A percentile compares a stretch with the other conserved stretches of the same genome.
These are phyloP conservation scores for Epizoanthus stellaris DNA, from an alignment of 92 coral and sea anemone genomes.

Conservation along the genomic window DNA sequence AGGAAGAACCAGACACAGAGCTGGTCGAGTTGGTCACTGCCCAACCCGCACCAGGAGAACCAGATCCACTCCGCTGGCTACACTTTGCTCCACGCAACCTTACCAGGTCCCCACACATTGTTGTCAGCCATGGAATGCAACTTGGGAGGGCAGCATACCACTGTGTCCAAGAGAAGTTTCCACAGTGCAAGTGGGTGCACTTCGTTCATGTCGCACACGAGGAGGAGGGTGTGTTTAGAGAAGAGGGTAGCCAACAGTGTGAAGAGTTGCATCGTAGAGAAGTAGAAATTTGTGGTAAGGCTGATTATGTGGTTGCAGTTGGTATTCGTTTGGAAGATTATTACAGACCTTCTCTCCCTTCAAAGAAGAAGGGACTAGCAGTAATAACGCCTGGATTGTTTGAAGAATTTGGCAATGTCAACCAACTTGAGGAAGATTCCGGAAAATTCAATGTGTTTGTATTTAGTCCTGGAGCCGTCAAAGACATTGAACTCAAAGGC, in stretches of 20 bases:
- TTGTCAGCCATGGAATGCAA: conserved; percentile 7
- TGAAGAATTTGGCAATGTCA: neutral
- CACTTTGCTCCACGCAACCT: neutral
- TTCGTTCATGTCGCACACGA: conserved; percentile 16
- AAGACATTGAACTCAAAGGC: conserved; percentile 22
- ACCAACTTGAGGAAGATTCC: neutral
- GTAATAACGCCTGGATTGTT: conserved; percentile 26
- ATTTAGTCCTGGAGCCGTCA: conserved; percentile 1
- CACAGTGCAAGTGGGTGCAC: conserved; percentile 12
- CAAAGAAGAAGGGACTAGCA: neutral
- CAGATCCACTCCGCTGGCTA: conserved; percentile 17
- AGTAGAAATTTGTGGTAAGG: neutral
- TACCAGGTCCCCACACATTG: neutral
- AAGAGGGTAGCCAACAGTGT: neutral
- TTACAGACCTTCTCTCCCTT: neutral
- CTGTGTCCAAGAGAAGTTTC: neutral
- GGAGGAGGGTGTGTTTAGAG: conserved; percentile 20
- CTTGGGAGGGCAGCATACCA: conserved; percentile 1
- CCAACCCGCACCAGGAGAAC: neutral
- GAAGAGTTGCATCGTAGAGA: neutral
- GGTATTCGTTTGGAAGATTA: neutral
- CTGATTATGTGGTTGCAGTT: conserved; percentile 18
- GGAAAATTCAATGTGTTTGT: conserved; percentile 2
- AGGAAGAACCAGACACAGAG: too few species aligned
- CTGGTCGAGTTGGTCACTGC: conserved; percentile 16